Base-by-base conservation (phyloP, 35 echinoderm and acorn worm genomes). In the Anneissia japonica region DNA sequence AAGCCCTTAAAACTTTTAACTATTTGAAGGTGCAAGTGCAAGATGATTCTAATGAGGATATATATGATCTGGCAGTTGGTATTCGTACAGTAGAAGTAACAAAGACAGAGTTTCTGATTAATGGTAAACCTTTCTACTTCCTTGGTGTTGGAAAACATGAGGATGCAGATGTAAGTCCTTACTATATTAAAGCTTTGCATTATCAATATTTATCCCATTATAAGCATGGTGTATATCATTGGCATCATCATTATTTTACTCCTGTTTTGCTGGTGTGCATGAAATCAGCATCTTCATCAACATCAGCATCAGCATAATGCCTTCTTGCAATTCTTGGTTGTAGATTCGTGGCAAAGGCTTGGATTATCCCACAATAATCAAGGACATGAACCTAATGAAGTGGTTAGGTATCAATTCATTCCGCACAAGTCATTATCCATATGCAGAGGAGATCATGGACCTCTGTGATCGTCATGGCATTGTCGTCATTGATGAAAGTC, bases 61-160 rank as follows among this genome's bases (percentile, higher is more conserved):
- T 89, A 7, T 98, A 98, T 55, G 81, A 86, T 14, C 46, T 98
- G 82, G 89, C 95, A 39, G 88, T 98, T 82, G 95, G 95, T 23
- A 85, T 98, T 31, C 35, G 95, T 19, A 98, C 91, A 36, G 95
- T 98, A 14, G 55, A 84, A 28, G 77, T 87, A 0, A 86, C 86
- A 10, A 90, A 85, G 33, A 98, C 87, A 34, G 81, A 91, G 38
- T 89, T 98, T 73, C 32, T 91, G 35, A 98, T 98, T 39, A 98
- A 98, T 75, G 86, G 89, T 33, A 40, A 98, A 75, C 86, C 82
- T 30, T 98, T 98, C 74, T 98, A 98, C 75, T 91, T 93, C 31
- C 92, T 94, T 98, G 95, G 95, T 35, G 95, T 98, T 26, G 88
- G 88, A 37, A 98, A 98, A 84, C 95, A 98, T 91, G 95, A 98